phyloP scores from a whole-genome alignment of 2,888 invertebrate species.

The Erebia aethiops region DNA sequence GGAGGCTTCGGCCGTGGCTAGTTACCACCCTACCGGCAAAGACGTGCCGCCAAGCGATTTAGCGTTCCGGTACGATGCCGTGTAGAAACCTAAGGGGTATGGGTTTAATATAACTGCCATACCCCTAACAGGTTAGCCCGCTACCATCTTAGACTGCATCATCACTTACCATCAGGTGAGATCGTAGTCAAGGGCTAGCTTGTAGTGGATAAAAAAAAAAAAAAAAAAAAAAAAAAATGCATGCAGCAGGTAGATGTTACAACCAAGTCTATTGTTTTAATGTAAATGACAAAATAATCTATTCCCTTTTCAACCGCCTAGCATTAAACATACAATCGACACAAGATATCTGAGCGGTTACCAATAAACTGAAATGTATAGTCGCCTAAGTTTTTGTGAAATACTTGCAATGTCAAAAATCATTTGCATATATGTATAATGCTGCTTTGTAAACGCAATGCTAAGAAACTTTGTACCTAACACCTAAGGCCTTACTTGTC shows the following conservation, averaged over 20 bases:
- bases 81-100: no score
- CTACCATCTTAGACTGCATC: no score
- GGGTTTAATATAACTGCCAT: no score
- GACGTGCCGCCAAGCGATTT: no score
- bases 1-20: no score
- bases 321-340: slow-evolving; percentile 39
- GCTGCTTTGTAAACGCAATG: slow-evolving; percentile 1
- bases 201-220: no score
- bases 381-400: slow-evolving; percentile 11
- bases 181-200: no score
- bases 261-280: slow-evolving; percentile 39
- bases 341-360: slow-evolving; percentile 36
- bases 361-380: slow-evolving; percentile 35
- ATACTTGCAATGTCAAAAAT: slow-evolving; percentile 14
- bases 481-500: not conserved
- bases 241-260: slow-evolving; percentile 37
- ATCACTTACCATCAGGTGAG: no score
- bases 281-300: slow-evolving; percentile 39
- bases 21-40: no score
- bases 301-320: slow-evolving; percentile 32
- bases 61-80: no score
- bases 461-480: slow-evolving; percentile 1
- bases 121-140: no score
- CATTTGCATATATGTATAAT: slow-evolving; percentile 18
- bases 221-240: no score